Percentiles rank a stretch among this genome's conserved stretches.
These are phyloP conservation scores for Sebastes taczanowskii DNA, from an alignment of 2,797 vertebrate species.

Conservation along the genomic window DNA sequence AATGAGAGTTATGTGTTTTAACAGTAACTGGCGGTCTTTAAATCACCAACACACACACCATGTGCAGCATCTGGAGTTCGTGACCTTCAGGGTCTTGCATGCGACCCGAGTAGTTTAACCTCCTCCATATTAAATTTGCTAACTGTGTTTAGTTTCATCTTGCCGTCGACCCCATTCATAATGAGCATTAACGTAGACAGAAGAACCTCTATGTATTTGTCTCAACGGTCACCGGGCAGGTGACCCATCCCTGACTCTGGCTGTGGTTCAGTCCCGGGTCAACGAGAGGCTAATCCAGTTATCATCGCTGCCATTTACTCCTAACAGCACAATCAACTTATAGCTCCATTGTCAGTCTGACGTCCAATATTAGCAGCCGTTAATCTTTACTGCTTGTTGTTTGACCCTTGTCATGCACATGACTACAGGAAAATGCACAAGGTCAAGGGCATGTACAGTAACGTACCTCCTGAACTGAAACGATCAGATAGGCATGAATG, in stretches of 20 bases:
- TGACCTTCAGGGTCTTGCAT: slow-evolving; percentile 19
- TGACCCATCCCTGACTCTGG: slow-evolving; percentile 67
- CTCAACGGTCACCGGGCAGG: neutral
- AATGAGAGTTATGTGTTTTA: slow-evolving; percentile 2
- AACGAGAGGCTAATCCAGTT: slow-evolving; percentile 66
- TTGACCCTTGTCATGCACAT: slow-evolving; percentile 19
- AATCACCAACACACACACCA: neutral
- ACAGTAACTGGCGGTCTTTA: neutral
- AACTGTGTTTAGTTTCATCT: slow-evolving; percentile 50
- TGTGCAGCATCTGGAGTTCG: neutral
- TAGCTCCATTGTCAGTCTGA: slow-evolving; percentile 54
- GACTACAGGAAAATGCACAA: neutral
- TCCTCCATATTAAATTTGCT: slow-evolving; percentile 37
- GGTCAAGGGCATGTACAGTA: neutral
- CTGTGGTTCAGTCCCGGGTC: slow-evolving; percentile 64
- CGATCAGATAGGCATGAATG: neutral
- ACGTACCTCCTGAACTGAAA: neutral
- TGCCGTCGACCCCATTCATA: slow-evolving; percentile 26
- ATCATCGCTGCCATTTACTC: slow-evolving; percentile 38
- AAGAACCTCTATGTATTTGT: slow-evolving; percentile 40
- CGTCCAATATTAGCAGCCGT: slow-evolving; percentile 30
- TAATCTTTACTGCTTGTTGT: slow-evolving; percentile 16
- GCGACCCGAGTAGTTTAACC: slow-evolving; percentile 35
- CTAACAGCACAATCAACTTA: slow-evolving; percentile 59
- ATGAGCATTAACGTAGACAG: slow-evolving; percentile 44